A percentile compares a stretch with the other conserved stretches of the same genome.
phyloP scores from a whole-genome alignment of 2,797 vertebrate species.

The Anguilla obscura region DNA sequence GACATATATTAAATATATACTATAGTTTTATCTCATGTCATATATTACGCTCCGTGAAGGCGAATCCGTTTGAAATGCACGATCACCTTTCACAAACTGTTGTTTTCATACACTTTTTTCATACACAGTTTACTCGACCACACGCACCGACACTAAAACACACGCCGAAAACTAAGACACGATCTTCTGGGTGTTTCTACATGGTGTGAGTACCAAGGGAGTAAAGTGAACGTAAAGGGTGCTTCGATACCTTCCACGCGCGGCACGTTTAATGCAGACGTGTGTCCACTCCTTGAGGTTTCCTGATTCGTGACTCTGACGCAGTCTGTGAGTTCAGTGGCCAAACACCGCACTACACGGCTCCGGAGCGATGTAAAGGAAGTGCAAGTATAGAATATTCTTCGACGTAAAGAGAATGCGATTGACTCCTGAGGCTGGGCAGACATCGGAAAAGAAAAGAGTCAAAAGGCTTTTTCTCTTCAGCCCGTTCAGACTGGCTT shows the following conservation, averaged over 20 bases:
- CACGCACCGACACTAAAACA: neutral
- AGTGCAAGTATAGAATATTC: neutral
- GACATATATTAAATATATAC: constrained; percentile 21
- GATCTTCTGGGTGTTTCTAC: neutral
- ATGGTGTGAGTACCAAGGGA: neutral
- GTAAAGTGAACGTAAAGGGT: neutral
- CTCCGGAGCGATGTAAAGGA: neutral
- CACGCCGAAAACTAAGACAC: neutral
- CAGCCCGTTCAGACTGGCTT: neutral
- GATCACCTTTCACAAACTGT: neutral
- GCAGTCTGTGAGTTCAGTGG: neutral
- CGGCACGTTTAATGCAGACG: neutral
- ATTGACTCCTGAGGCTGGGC: neutral
- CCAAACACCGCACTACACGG: neutral
- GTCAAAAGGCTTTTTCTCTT: neutral
- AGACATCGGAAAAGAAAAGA: neutral
- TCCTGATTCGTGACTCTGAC: neutral
- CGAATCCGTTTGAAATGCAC: neutral
- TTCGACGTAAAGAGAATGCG: neutral
- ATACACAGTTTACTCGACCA: neutral
- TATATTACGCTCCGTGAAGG: constrained; percentile 9
- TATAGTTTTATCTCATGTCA: neutral
- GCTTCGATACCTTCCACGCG: neutral
- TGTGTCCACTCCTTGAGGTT: no score
- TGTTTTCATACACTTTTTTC: neutral